Percentiles rank a stretch among this genome's conserved stretches.
These are phyloP conservation scores for Phylloscopus trochiloides DNA, from an alignment of 2,113 vertebrate genomes.

Conservation along the genomic window DNA sequence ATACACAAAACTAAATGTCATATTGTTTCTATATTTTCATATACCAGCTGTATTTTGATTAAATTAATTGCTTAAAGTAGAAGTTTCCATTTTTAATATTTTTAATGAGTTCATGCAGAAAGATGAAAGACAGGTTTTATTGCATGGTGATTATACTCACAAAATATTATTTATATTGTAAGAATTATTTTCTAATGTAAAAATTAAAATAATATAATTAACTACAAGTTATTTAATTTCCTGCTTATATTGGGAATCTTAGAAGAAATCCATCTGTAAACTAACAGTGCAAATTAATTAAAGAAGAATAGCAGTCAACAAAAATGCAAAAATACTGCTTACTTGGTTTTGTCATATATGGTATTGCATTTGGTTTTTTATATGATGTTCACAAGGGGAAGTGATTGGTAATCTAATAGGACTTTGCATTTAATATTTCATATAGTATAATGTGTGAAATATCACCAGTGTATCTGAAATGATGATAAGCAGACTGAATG, in stretches of 20 bases:
- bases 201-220: neutral
- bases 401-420: neutral
- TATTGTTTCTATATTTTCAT: neutral
- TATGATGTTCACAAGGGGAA: neutral
- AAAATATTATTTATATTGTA: neutral
- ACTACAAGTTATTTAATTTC: neutral
- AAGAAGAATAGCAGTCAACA: neutral
- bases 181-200: neutral
- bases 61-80: neutral
- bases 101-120: neutral
- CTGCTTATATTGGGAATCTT: neutral
- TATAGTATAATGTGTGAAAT: neutral
- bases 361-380: accelerated
- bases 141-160: neutral
- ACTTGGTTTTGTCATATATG: neutral
- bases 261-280: neutral
- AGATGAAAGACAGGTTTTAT: neutral
- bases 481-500: neutral
- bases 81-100: neutral
- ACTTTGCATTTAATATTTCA: neutral
- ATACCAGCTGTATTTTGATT: neutral
- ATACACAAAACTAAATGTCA: neutral
- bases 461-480: neutral
- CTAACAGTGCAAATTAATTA: neutral
- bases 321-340: neutral